phyloP scores from a whole-genome alignment of 2,113 vertebrate genomes.

The Coturnix japonica region DNA sequence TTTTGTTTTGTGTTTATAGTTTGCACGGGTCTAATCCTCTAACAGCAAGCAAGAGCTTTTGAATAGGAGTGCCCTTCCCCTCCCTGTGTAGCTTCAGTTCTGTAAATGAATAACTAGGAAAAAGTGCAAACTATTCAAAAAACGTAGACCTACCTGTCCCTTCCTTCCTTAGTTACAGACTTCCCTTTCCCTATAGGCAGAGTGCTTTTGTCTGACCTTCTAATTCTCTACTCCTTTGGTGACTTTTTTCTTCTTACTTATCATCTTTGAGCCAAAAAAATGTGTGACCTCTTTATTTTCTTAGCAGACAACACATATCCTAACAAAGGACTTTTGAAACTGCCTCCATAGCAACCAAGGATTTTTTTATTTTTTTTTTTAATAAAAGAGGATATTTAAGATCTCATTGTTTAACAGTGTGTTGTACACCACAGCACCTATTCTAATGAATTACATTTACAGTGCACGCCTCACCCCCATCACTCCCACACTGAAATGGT shows the following conservation, averaged over 20 bases:
- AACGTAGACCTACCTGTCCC: background rate
- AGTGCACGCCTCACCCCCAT: background rate
- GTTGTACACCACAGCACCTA: background rate
- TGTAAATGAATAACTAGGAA: background rate
- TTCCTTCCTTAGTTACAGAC: background rate
- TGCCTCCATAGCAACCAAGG: conserved; percentile 61
- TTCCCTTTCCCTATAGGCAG: background rate
- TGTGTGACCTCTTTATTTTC: background rate
- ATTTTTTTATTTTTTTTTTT: conserved; percentile 41
- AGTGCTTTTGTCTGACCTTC: background rate
- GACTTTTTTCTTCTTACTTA: background rate
- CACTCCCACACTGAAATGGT: background rate
- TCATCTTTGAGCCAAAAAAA: conserved; percentile 36
- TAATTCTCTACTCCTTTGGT: background rate
- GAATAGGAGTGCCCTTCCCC: background rate
- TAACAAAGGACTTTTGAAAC: conserved; percentile 57
- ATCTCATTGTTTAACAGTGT: conserved; percentile 17
- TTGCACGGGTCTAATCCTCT: background rate
- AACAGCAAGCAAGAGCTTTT: background rate
- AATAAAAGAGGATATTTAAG: conserved; percentile 38
- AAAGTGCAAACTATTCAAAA: background rate
- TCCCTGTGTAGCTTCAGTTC: background rate
- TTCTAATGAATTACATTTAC: background rate
- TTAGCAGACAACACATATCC: conserved; percentile 34
- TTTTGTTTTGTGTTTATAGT: background rate